Evolutionary conservation across 2,888 invertebrate genomes (phyloP).

Genomic region (Anoplius nigerrimus): DNA sequence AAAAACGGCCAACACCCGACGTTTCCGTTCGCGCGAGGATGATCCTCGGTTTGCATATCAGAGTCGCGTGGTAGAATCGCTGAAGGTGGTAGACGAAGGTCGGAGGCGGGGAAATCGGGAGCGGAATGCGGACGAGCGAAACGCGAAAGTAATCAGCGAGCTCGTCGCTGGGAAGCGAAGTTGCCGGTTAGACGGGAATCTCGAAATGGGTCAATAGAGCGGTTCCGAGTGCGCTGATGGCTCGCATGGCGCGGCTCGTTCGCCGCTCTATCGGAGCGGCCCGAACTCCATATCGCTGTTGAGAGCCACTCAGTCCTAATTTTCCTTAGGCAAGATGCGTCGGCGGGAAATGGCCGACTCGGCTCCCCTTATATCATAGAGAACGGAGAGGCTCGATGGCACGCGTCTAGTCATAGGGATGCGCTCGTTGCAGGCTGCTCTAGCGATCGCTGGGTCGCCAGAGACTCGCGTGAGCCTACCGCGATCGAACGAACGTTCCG

Average conservation of each 20-base stretch:
- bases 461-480: too few relatives aligned
- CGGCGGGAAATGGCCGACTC: constrained; percentile 10
- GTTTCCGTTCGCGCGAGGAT: too few relatives aligned
- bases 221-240: constrained; percentile 17
- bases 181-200: constrained; percentile 24
- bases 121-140: background rate
- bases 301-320: constrained; percentile 3
- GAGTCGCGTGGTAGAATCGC: too few relatives aligned
- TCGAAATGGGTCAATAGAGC: constrained; percentile 42
- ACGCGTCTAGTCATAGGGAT: too few relatives aligned
- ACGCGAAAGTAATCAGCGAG: constrained; percentile 9
- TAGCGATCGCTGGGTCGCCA: too few relatives aligned
- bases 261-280: constrained; percentile 14
- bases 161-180: constrained; percentile 1
- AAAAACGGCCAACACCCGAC: too few relatives aligned
- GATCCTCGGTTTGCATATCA: too few relatives aligned
- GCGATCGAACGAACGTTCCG: too few relatives aligned
- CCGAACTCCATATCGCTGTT: constrained; percentile 12
- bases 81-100: too few relatives aligned
- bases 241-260: background rate
- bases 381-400: background rate
- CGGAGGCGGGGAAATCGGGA: too few relatives aligned
- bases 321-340: background rate
- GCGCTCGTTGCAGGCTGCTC: too few relatives aligned
- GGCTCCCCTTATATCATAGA: constrained; percentile 21